Percentiles rank a stretch among this genome's conserved stretches.
Evolutionary conservation across 2,888 invertebrate genomes (phyloP).

Genomic region (Hybos culiciformis): DNA sequence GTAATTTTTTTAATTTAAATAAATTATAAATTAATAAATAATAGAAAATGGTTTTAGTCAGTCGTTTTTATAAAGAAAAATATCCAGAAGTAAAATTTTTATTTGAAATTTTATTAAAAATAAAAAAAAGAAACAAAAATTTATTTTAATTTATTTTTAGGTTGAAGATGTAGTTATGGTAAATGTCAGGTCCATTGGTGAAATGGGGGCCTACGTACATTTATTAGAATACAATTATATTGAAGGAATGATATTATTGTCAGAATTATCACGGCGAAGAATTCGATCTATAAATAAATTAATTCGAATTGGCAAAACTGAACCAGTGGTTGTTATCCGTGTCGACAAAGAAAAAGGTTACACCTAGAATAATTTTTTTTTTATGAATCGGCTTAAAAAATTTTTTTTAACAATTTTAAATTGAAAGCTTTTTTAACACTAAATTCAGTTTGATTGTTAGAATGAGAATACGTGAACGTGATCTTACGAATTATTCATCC

Average conservation of each 20-base stretch:
- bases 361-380: no score
- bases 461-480: no score
- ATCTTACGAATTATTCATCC: no score
- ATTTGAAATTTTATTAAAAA: no score
- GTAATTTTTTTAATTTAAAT: no score
- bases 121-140: no score
- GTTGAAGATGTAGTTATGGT: slow-evolving; percentile 99
- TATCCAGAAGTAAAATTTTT: slow-evolving; percentile 96
- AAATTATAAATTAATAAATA: background rate
- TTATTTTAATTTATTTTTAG: no score
- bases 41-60: slow-evolving; percentile 70
- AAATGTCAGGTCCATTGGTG: slow-evolving; percentile 93
- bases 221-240: slow-evolving; percentile 97
- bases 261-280: slow-evolving; percentile 94
- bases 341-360: slow-evolving; percentile 99
- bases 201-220: slow-evolving; percentile 99
- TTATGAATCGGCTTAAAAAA: no score
- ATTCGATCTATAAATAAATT: slow-evolving; percentile 99
- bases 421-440: no score
- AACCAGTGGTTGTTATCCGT: slow-evolving; percentile 97
- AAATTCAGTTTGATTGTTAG: no score
- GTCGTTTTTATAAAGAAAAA: slow-evolving; percentile 93
- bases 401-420: no score
- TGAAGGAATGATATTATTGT: slow-evolving; percentile 97
- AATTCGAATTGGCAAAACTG: slow-evolving; percentile 95